Conservation (phyloP, 1,140 invertebrate species). For the Stegodyphus dumicola region DNA sequence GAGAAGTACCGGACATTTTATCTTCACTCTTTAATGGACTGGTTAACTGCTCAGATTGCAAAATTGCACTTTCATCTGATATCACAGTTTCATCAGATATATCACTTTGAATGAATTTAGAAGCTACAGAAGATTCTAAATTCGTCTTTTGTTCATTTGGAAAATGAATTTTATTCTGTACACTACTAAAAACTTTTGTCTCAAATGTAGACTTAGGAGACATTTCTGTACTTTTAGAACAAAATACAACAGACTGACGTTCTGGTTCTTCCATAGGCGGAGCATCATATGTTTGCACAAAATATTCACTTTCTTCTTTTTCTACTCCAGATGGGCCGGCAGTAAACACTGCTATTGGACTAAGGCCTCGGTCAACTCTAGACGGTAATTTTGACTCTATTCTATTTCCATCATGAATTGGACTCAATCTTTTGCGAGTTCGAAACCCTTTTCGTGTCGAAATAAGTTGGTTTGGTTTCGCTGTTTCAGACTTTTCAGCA, state of each 20-base stretch:
- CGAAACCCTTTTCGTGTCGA: conserved; percentile 51
- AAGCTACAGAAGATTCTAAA: neutral
- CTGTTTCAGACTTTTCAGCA: conserved; percentile 9
- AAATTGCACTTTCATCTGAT: neutral
- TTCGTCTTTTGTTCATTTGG: neutral
- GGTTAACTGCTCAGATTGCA: neutral
- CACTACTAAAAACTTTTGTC: neutral
- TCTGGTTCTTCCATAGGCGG: conserved; percentile 41
- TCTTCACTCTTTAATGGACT: neutral
- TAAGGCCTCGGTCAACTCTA: conserved; percentile 33
- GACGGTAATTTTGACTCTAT: conserved; percentile 32
- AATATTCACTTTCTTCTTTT: conserved; percentile 48
- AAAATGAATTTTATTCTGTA: neutral
- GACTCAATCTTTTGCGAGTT: conserved; percentile 46
- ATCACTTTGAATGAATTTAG: neutral
- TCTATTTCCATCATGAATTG: conserved; percentile 27
- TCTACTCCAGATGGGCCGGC: conserved; percentile 41
- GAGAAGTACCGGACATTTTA: neutral
- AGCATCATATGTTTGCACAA: conserved; percentile 56
- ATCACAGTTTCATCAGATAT: neutral
- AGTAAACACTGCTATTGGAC: conserved; percentile 52
- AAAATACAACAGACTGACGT: neutral
- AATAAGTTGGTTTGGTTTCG: conserved; percentile 47
- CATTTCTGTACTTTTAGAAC: conserved; percentile 38
- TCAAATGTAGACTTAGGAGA: conserved; percentile 36